These are phyloP conservation scores for Andricus grossulariae DNA, from an alignment of 1,140 invertebrate genomes.

Conservation along the genomic window DNA sequence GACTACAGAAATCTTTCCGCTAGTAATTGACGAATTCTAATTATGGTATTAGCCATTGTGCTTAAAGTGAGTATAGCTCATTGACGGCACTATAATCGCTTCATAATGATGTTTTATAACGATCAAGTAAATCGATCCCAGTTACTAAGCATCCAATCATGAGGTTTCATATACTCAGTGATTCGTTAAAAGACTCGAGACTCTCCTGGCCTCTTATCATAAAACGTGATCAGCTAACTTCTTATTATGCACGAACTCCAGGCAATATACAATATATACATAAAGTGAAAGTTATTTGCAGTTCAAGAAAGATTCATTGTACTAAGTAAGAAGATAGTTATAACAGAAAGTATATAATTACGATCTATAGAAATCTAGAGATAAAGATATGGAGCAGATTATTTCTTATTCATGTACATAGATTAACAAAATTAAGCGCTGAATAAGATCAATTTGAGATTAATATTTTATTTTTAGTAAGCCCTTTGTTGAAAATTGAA, in stretches of 20 bases:
- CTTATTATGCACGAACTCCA: neutral
- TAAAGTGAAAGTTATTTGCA: too few species aligned
- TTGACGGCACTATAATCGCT: slow-evolving; percentile 54
- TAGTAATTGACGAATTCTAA: slow-evolving; percentile 22
- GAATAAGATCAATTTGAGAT: too few species aligned
- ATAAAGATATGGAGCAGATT: too few species aligned
- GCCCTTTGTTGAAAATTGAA: slow-evolving; percentile 28
- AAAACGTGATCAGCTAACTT: slow-evolving; percentile 1
- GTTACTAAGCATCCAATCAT: slow-evolving; percentile 41
- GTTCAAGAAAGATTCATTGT: too few species aligned
- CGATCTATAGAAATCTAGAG: too few species aligned
- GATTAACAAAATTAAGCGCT: too few species aligned
- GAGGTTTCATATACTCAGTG: slow-evolving; percentile 50
- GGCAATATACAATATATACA: too few species aligned
- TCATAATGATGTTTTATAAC: slow-evolving; percentile 54
- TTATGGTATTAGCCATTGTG: slow-evolving; percentile 17
- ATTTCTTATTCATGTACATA: too few species aligned
- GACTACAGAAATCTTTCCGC: slow-evolving; percentile 5
- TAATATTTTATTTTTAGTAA: slow-evolving; percentile 45
- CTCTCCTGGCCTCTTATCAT: slow-evolving; percentile 48
- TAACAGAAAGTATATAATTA: too few species aligned
- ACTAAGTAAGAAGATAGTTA: too few species aligned
- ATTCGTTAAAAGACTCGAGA: slow-evolving; percentile 46
- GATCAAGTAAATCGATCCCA: slow-evolving; percentile 39
- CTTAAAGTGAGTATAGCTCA: slow-evolving; percentile 29